Evolutionary conservation across 2,888 invertebrate species (phyloP), one percentile per base, ranked within the genome.

Genomic region (Keiferia lycopersicella): DNA sequence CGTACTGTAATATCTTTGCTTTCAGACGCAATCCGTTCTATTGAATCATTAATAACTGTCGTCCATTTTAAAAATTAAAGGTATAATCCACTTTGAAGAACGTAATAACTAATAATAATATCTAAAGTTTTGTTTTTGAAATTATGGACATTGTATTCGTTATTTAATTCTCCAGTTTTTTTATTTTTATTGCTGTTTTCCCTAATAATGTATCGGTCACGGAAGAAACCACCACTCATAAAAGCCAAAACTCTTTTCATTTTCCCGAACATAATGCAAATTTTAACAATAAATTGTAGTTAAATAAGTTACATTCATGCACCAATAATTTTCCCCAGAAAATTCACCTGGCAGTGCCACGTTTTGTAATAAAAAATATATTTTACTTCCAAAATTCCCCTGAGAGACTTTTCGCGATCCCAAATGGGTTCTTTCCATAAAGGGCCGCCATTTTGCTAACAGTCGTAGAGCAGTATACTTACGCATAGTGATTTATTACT

Each of bases 401-500:
- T 12, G 51, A 53, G 51, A 22, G 22, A 61, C 50, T 48, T 50
- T 50, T 7, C 62, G 64, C 61, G 64, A 63, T 67, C 67, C 63
- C 65, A 65, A 68, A 69, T 69, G 64, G 61, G 65, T 68, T 73
- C 73, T 74, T 72, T 73, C 71, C 72, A 71, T 74, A 75, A 80
- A 75, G 73, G 68, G 69, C 48, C 67, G 79, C 69, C 74, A 77
- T 75, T 77, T 75, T 74, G 76, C 76, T 74, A 56, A 34, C 56
- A 56, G 56, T 34, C 30, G 56, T 56, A 34, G 16, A 16, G 56
- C 72, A 66, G 64, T 45, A 45, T 45, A 45, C 45, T 45, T 45
- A 45, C 45, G 63, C 69, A 64, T 63, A 68, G 74, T 83, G 82
- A 85, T 85, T 83, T 83, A 84, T 75, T 66, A 71, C 65, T 69